Evolutionary conservation across 2,888 invertebrate species (phyloP).

Genomic region (Macrophya annulata): DNA sequence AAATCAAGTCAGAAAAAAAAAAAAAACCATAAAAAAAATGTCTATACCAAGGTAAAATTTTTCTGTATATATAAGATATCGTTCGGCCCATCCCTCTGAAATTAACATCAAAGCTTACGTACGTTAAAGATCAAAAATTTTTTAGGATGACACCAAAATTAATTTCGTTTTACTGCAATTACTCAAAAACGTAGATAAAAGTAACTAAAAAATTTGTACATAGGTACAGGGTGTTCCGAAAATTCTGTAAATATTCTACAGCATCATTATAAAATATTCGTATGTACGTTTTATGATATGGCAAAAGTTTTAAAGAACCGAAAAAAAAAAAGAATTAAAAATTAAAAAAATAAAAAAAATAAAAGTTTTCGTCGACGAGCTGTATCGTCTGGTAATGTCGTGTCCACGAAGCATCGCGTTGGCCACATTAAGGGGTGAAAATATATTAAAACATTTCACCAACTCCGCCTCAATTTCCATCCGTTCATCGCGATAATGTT

Average conservation of each 20-base stretch:
- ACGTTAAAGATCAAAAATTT: neutral
- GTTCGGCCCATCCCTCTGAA: neutral
- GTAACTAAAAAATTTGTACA: neutral
- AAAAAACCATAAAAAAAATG: no score
- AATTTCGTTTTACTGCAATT: neutral
- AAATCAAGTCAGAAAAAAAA: slow-evolving; percentile 24
- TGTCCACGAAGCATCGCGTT: slow-evolving; percentile 44
- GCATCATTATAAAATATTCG: neutral
- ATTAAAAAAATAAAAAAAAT: slow-evolving; percentile 6
- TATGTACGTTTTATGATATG: neutral
- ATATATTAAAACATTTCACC: slow-evolving; percentile 57
- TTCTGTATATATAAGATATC: neutral
- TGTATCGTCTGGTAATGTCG: slow-evolving; percentile 32
- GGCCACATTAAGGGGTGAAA: slow-evolving; percentile 16
- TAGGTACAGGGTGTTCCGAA: neutral
- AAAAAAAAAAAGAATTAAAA: neutral
- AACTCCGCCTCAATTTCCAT: slow-evolving; percentile 54
- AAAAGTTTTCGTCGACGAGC: neutral
- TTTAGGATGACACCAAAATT: neutral
- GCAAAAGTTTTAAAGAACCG: no score
- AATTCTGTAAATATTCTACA: neutral
- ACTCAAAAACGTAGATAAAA: neutral
- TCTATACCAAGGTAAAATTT: neutral
- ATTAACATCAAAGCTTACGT: slow-evolving; percentile 1
- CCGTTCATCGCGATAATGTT: slow-evolving; percentile 56